Evolutionary conservation across 2,113 vertebrate species (phyloP).

Genomic region (Gobiocypris rarus): DNA sequence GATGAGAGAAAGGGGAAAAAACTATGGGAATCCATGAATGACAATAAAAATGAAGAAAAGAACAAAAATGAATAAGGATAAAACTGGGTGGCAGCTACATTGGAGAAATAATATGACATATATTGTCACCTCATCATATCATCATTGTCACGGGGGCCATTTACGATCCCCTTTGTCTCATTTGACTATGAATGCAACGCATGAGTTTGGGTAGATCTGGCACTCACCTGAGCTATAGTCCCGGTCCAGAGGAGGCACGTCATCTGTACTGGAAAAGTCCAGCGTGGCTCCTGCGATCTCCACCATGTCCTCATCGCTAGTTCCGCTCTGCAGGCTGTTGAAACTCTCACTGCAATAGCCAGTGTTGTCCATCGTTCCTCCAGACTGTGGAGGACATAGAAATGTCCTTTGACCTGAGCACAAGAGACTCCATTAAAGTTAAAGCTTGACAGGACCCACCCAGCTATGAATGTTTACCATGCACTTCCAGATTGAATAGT

Average conservation of each 20-base stretch:
- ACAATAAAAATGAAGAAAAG: slow-evolving; percentile 13
- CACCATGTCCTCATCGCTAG: slow-evolving; percentile 87
- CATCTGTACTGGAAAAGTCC: slow-evolving; percentile 82
- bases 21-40: slow-evolving; percentile 14
- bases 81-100: not conserved
- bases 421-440: slow-evolving; percentile 10
- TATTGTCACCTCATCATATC: not conserved
- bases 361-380: slow-evolving; percentile 77
- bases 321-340: slow-evolving; percentile 78
- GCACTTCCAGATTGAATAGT: not conserved
- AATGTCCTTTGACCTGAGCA: slow-evolving; percentile 36
- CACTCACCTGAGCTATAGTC: slow-evolving; percentile 76
- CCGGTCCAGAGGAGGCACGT: slow-evolving; percentile 82
- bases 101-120: slow-evolving; percentile 10
- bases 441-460: slow-evolving; percentile 10
- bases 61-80: slow-evolving; percentile 5
- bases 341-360: slow-evolving; percentile 78
- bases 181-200: not conserved
- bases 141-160: not conserved
- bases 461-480: slow-evolving; percentile 36
- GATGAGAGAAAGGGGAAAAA: not conserved
- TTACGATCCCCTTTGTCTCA: not conserved
- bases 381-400: not conserved
- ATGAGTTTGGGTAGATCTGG: not conserved
- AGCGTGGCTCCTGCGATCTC: slow-evolving; percentile 80